phyloP scores from a whole-genome alignment of 2,113 vertebrate species.

The Rhinoderma darwinii region DNA sequence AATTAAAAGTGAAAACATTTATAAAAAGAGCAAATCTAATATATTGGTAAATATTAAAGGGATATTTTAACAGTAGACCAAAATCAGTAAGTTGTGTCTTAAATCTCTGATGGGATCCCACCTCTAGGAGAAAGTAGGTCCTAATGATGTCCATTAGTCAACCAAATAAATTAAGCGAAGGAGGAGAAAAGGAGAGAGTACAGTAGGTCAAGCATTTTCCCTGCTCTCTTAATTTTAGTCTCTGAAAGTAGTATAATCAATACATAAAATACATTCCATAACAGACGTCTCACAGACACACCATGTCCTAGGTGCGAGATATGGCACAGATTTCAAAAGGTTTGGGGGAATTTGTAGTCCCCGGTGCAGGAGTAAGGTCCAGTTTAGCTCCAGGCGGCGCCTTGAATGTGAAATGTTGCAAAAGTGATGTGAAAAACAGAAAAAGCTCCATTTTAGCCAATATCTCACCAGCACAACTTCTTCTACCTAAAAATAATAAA shows the following conservation, averaged over 20 bases:
- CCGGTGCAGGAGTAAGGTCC: background rate
- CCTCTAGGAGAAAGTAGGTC: background rate
- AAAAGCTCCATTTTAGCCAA: background rate
- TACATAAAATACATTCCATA: background rate
- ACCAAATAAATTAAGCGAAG: too few species aligned
- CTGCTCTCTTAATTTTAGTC: background rate
- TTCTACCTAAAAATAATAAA: background rate
- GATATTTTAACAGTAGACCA: too few species aligned
- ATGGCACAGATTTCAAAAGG: constrained; percentile 1
- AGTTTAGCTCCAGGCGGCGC: background rate
- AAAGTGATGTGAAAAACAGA: background rate
- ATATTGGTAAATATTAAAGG: too few species aligned
- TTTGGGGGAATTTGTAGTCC: background rate
- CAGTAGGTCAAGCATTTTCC: background rate
- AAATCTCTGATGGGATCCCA: too few species aligned
- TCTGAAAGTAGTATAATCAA: background rate
- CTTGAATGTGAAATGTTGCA: background rate
- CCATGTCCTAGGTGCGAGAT: background rate
- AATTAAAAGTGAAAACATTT: too few species aligned
- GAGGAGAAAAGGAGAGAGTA: background rate
- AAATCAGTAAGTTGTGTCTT: too few species aligned
- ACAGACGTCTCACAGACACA: background rate
- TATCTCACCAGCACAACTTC: background rate
- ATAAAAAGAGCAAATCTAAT: too few species aligned
- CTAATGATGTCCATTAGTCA: too few species aligned